phyloP scores from a whole-genome alignment of 2,113 vertebrate genomes.

The Tragelaphus scriptus region DNA sequence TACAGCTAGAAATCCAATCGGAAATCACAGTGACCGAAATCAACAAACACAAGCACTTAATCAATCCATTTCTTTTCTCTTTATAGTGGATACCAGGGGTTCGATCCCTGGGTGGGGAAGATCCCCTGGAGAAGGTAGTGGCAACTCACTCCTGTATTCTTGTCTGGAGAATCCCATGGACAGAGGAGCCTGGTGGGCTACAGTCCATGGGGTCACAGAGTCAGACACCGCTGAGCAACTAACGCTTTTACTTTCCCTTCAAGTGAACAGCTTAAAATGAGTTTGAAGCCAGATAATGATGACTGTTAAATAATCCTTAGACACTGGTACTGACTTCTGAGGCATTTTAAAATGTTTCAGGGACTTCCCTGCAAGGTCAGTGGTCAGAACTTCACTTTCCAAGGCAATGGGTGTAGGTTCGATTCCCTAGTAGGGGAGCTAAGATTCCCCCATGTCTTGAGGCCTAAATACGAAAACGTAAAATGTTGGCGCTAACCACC shows the following conservation, averaged over 20 bases:
- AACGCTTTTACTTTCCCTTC: neutral
- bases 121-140: neutral
- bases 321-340: neutral
- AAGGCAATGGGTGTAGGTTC: accelerated
- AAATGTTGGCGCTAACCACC: neutral
- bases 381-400: neutral
- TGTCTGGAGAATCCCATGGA: no score
- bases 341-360: neutral
- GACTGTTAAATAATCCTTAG: neutral
- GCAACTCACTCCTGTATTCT: no score
- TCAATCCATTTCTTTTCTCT: neutral
- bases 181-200: no score
- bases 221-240: accelerated
- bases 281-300: neutral
- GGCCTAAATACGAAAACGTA: accelerated
- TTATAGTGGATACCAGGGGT: neutral
- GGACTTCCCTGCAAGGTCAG: neutral
- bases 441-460: no score
- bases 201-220: no score
- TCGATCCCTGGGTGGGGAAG: accelerated
- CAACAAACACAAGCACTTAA: neutral
- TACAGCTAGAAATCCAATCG: accelerated
- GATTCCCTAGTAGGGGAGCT: accelerated
- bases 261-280: neutral
- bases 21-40: neutral